Percentiles rank a stretch among this genome's conserved stretches.
Evolutionary conservation across 2,113 vertebrate genomes (phyloP).

Genomic region (Neopipo cinnamomea): DNA sequence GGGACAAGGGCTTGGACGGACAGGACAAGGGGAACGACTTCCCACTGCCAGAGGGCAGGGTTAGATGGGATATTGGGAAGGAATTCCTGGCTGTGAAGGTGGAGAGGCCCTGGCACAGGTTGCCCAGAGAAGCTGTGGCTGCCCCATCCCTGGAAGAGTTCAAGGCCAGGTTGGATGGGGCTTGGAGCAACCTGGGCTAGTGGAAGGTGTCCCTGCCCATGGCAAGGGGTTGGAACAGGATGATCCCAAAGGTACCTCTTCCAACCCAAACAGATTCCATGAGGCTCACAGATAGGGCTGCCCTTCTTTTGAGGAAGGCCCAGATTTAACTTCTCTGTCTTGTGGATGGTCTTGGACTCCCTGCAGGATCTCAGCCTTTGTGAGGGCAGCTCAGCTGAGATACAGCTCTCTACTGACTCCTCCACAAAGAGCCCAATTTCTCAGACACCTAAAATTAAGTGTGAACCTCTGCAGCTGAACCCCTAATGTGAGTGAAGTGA

Average conservation of each 20-base stretch:
- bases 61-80: neutral
- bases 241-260: neutral
- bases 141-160: neutral
- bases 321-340: neutral
- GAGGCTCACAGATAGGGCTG: neutral
- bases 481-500: neutral
- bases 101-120: rapidly evolving
- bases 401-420: neutral
- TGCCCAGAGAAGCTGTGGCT: neutral
- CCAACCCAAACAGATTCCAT: neutral
- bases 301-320: neutral
- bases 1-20: neutral
- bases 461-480: neutral
- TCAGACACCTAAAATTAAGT: neutral
- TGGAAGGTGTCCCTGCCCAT: neutral
- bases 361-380: neutral
- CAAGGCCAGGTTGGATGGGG: neutral
- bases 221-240: rapidly evolving
- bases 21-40: neutral
- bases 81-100: neutral
- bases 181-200: rapidly evolving
- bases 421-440: neutral
- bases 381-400: neutral
- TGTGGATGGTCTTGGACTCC: neutral
- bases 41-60: neutral